Conservation (phyloP, 2,888 invertebrate genomes). For the Periphyllus acericola region DNA sequence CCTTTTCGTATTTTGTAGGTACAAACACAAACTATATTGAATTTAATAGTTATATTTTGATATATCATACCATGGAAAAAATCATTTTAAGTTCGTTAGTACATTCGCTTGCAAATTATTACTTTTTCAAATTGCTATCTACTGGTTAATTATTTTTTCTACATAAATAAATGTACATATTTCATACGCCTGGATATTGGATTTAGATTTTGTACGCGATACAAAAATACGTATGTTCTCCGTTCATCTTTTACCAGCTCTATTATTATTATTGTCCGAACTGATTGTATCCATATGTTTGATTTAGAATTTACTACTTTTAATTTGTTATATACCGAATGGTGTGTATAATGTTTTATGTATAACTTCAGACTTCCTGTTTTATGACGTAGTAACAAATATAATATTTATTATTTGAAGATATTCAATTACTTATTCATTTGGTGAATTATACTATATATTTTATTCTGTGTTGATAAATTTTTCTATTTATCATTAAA, state of each 20-base stretch:
- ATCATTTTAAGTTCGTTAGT: not conserved
- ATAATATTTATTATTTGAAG: conserved; percentile 1
- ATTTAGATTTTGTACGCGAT: not conserved
- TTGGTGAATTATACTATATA: not conserved
- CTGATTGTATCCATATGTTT: conserved; percentile 30
- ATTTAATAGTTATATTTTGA: not conserved
- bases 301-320: not conserved
- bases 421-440: not conserved
- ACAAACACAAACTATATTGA: not conserved
- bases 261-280: conserved; percentile 5
- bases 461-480: not conserved
- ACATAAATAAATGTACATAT: not conserved
- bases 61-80: not conserved
- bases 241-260: not conserved
- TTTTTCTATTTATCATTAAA: not conserved
- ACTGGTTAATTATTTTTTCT: not conserved
- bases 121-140: too few relatives aligned
- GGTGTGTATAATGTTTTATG: not conserved
- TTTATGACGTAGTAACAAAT: not conserved
- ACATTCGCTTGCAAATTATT: not conserved
- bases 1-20: not conserved
- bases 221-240: not conserved
- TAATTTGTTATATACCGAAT: not conserved
- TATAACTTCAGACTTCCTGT: not conserved
- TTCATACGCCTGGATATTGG: not conserved